Evolutionary conservation across 2,113 vertebrate genomes (phyloP).

Genomic region (Indicator maculatus): DNA sequence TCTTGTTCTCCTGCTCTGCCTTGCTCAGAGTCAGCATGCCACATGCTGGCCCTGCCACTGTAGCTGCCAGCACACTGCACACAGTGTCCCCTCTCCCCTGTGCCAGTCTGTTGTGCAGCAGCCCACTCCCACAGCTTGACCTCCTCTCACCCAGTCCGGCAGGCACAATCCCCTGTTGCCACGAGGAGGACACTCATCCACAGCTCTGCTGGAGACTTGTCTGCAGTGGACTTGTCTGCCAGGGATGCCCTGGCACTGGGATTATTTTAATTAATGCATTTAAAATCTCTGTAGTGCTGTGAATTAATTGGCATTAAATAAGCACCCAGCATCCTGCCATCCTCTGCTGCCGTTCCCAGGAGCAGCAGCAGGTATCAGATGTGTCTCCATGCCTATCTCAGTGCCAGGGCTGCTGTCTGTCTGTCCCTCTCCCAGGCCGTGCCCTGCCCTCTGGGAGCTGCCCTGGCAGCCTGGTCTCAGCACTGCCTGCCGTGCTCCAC

Average conservation of each 20-base stretch:
- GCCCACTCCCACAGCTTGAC: neutral
- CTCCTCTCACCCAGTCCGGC: neutral
- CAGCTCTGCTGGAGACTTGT: neutral
- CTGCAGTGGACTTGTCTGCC: neutral
- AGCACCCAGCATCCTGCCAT: neutral
- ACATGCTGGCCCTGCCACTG: neutral
- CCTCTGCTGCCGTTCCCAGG: neutral
- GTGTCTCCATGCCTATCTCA: neutral
- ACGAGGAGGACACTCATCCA: accelerated
- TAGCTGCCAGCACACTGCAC: neutral
- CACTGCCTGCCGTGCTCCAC: accelerated
- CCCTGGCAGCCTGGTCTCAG: neutral
- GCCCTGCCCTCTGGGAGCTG: neutral
- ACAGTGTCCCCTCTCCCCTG: neutral
- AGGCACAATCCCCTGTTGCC: neutral
- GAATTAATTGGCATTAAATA: conserved; percentile 5
- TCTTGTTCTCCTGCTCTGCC: neutral
- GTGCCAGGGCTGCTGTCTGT: accelerated
- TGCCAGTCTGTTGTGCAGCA: neutral
- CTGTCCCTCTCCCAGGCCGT: neutral
- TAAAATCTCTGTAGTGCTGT: neutral
- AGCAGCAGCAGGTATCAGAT: neutral
- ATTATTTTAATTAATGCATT: neutral
- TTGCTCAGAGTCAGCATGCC: neutral
- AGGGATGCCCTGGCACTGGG: neutral